Conservation (phyloP, 2,888 invertebrate genomes). For the Diadegma fenestrale region DNA sequence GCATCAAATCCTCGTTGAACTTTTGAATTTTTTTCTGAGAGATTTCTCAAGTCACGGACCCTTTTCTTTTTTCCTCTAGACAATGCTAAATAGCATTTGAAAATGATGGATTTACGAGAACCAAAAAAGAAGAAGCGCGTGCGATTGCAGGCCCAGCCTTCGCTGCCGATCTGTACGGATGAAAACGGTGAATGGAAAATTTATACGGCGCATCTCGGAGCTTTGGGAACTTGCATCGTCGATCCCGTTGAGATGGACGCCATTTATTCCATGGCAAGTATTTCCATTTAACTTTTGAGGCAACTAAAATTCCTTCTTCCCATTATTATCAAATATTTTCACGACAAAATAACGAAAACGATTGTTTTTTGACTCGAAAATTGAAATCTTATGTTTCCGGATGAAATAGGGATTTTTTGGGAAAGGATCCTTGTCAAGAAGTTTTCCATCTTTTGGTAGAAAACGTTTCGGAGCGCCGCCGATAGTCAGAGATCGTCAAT, state of each 20-base stretch:
- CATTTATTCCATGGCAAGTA: conserved; percentile 87
- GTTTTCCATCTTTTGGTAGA: conserved; percentile 85
- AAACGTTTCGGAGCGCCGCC: conserved; percentile 83
- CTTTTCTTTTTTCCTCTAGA: conserved; percentile 3
- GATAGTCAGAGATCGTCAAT: conserved; percentile 88
- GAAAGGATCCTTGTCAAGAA: conserved; percentile 89
- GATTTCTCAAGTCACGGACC: neutral
- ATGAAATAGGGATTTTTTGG: conserved; percentile 89
- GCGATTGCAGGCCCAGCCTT: conserved; percentile 78
- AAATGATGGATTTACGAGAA: conserved; percentile 85
- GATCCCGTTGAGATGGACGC: conserved; percentile 87
- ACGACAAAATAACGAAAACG: neutral
- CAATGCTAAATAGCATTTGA: neutral
- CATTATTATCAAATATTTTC: neutral
- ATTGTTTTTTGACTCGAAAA: neutral
- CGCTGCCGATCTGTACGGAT: conserved; percentile 84
- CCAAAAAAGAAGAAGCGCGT: conserved; percentile 85
- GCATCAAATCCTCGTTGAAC: neutral
- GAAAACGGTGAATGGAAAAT: conserved; percentile 85
- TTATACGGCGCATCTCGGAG: conserved; percentile 89
- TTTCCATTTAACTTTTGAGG: too few species aligned
- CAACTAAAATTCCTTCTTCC: too few species aligned
- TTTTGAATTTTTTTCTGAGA: neutral
- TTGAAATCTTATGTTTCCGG: neutral
- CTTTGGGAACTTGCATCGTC: conserved; percentile 88